These are phyloP conservation scores for Etia nguti DNA, from an alignment of 2,113 vertebrate species.

Conservation along the genomic window DNA sequence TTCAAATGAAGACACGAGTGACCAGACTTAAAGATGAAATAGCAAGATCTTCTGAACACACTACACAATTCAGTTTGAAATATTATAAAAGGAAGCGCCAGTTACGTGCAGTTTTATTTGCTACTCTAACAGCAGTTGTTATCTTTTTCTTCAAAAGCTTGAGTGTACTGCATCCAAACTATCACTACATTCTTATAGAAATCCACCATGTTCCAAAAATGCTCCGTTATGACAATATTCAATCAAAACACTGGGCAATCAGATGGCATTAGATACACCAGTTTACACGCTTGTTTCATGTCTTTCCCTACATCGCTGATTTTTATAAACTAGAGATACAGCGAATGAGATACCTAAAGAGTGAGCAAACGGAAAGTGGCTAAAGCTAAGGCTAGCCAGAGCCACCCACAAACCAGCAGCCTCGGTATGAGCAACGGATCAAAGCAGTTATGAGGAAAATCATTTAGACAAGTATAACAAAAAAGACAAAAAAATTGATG, in stretches of 20 bases:
- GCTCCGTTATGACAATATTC: not conserved
- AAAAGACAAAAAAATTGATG: not conserved
- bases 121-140: not conserved
- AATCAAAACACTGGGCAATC: not conserved
- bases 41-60: not conserved
- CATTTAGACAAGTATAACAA: not conserved
- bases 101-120: not conserved
- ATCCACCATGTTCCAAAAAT: not conserved
- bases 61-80: not conserved
- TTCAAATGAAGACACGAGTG: constrained; percentile 2
- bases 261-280: not conserved
- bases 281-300: not conserved
- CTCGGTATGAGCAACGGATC: not conserved
- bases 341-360: not conserved
- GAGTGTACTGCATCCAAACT: not conserved
- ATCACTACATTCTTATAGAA: not conserved
- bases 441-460: not conserved
- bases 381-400: not conserved
- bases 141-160: not conserved
- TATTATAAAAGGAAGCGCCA: not conserved
- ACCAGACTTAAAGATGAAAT: not conserved
- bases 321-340: not conserved
- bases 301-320: not conserved
- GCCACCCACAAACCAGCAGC: not conserved
- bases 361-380: not conserved